phyloP scores from a whole-genome alignment of 2,888 invertebrate species.

The Agonopterix alstromeriana region DNA sequence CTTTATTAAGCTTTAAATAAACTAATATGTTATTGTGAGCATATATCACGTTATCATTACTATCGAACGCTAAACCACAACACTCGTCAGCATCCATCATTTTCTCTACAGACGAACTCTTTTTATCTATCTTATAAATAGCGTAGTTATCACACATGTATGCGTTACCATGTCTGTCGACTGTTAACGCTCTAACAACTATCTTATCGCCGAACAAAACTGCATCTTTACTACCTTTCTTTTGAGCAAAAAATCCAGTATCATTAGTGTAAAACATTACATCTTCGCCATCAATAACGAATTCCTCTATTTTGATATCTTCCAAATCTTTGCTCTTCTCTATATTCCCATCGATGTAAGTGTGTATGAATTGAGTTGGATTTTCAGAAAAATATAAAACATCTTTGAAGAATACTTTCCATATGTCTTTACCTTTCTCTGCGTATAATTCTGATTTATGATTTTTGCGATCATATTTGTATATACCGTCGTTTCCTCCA shows the following conservation, averaged over 20 bases:
- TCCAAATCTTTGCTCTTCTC: too few relatives aligned
- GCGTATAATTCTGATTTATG: too few relatives aligned
- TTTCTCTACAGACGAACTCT: conserved; percentile 24
- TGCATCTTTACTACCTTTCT: conserved; percentile 40
- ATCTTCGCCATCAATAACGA: too few relatives aligned
- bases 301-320: too few relatives aligned
- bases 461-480: too few relatives aligned
- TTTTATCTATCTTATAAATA: conserved; percentile 36
- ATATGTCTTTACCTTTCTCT: too few relatives aligned
- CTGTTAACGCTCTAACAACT: conserved; percentile 39
- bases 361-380: too few relatives aligned
- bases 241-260: conserved; percentile 46
- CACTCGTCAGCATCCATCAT: conserved; percentile 35
- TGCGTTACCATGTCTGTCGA: conserved; percentile 37
- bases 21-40: not conserved
- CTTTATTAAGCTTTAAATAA: not conserved
- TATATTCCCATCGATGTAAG: too few relatives aligned
- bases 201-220: conserved; percentile 20
- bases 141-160: conserved; percentile 42
- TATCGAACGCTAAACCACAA: conserved; percentile 55
- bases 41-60: conserved; percentile 26
- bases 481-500: too few relatives aligned
- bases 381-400: too few relatives aligned
- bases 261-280: conserved; percentile 44
- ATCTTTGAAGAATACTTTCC: too few relatives aligned